These are phyloP conservation scores for Ceratosolen fusciceps DNA, from an alignment of 1,140 invertebrate genomes.

Conservation along the genomic window DNA sequence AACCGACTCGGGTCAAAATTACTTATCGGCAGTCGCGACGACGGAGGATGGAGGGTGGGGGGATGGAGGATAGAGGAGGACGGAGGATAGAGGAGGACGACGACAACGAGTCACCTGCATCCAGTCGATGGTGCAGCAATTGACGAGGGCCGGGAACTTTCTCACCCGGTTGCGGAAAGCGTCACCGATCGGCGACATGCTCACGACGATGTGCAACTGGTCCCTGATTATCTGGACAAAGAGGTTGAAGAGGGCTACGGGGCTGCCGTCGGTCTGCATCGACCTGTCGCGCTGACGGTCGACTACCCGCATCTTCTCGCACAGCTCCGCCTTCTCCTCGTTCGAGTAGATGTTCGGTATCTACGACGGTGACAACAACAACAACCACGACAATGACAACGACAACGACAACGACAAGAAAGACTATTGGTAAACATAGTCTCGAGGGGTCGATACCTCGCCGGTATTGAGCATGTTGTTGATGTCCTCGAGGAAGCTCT, in stretches of 20 bases:
- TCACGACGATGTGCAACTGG: constrained; percentile 92
- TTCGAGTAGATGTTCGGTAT: constrained; percentile 90
- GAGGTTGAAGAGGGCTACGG: constrained; percentile 91
- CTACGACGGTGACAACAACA: constrained; percentile 52
- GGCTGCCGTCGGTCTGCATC: constrained; percentile 92
- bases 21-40: no score
- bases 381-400: no score
- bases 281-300: constrained; percentile 92
- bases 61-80: no score
- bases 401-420: neutral
- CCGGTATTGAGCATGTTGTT: constrained; percentile 95
- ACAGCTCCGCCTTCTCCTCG: constrained; percentile 93
- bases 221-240: constrained; percentile 92
- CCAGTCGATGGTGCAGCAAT: constrained; percentile 98
- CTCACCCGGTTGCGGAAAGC: constrained; percentile 87
- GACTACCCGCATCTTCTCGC: constrained; percentile 93
- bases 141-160: constrained; percentile 95
- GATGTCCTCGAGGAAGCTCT: constrained; percentile 93
- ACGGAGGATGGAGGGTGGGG: no score
- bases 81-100: no score
- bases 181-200: constrained; percentile 92
- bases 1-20: no score
- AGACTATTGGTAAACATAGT: neutral
- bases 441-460: constrained; percentile 85
- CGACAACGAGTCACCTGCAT: constrained; percentile 81